Evolutionary conservation across 2,888 invertebrate genomes (phyloP).

Genomic region (Brassicogethes aeneus): DNA sequence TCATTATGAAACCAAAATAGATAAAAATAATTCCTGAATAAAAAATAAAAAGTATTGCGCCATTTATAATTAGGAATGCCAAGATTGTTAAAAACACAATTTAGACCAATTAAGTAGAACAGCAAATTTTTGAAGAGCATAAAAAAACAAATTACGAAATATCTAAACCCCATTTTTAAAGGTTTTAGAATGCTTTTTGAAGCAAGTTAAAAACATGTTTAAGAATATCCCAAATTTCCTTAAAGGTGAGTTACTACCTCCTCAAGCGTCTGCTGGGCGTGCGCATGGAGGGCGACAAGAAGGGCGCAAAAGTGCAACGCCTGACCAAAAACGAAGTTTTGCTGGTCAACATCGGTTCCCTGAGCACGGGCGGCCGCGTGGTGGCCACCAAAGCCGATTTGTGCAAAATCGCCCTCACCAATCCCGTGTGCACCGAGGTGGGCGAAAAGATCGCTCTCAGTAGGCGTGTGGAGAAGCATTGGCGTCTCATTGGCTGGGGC

Average conservation of each 20-base stretch:
- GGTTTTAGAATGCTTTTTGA: no score
- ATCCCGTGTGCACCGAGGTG: slow-evolving; percentile 97
- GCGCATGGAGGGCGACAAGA: slow-evolving; percentile 97
- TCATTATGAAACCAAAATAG: no score
- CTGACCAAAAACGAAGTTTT: slow-evolving; percentile 83
- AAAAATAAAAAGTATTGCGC: no score
- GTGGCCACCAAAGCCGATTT: slow-evolving; percentile 92
- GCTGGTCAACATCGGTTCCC: slow-evolving; percentile 96
- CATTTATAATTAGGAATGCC: no score
- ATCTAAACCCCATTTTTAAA: no score
- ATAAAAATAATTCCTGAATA: no score
- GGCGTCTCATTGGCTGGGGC: slow-evolving; percentile 99
- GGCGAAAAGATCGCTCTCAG: slow-evolving; percentile 99
- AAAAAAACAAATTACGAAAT: no score
- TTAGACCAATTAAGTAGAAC: no score
- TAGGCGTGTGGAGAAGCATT: slow-evolving; percentile 97
- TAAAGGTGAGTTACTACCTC: slow-evolving; percentile 75
- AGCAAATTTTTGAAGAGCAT: no score
- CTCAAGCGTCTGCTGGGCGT: slow-evolving; percentile 93
- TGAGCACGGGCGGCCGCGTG: slow-evolving; percentile 96
- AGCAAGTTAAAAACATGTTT: no score
- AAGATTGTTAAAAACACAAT: no score
- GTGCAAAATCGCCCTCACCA: slow-evolving; percentile 93
- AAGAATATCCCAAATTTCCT: no score
- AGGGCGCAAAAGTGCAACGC: slow-evolving; percentile 96